These are phyloP conservation scores for Echeneis naucrates DNA, from an alignment of 2,797 vertebrate genomes.

Conservation along the genomic window DNA sequence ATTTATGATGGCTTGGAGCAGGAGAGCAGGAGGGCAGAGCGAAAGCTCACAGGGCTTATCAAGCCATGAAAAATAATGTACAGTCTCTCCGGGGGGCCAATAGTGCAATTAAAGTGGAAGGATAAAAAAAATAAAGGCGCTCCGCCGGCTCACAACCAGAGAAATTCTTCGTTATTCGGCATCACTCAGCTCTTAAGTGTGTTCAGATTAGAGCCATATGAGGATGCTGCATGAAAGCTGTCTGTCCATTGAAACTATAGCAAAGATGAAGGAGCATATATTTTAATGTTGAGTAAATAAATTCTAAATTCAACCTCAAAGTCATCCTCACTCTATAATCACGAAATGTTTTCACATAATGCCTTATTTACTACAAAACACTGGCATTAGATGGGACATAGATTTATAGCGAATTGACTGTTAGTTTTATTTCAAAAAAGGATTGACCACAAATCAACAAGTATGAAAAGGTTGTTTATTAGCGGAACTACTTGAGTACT, in stretches of 20 bases:
- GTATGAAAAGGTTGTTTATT: too few species aligned
- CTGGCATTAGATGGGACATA: not conserved
- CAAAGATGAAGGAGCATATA: not conserved
- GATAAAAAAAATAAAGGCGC: constrained; percentile 39
- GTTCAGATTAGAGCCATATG: constrained; percentile 3
- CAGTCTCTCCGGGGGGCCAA: constrained; percentile 13
- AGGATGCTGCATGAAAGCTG: not conserved
- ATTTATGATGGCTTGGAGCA: constrained; percentile 35
- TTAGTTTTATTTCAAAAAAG: not conserved
- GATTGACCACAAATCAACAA: not conserved
- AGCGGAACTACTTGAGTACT: too few species aligned
- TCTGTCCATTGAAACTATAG: not conserved
- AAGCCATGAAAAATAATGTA: constrained; percentile 47
- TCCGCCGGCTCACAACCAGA: constrained; percentile 2
- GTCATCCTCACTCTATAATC: not conserved
- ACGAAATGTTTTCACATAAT: not conserved
- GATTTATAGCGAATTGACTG: not conserved
- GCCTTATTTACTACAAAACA: not conserved
- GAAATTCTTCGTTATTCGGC: constrained; percentile 1
- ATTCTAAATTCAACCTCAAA: not conserved
- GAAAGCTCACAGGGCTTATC: constrained; percentile 31
- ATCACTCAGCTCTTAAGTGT: not conserved
- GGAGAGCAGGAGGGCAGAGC: constrained; percentile 23
- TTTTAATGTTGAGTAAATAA: not conserved
- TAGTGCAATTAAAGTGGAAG: constrained; percentile 61